A percentile compares a stretch with the other conserved stretches of the same genome.
These are phyloP conservation scores for Crenichthys baileyi DNA, from an alignment of 2,797 vertebrate genomes.

Conservation along the genomic window DNA sequence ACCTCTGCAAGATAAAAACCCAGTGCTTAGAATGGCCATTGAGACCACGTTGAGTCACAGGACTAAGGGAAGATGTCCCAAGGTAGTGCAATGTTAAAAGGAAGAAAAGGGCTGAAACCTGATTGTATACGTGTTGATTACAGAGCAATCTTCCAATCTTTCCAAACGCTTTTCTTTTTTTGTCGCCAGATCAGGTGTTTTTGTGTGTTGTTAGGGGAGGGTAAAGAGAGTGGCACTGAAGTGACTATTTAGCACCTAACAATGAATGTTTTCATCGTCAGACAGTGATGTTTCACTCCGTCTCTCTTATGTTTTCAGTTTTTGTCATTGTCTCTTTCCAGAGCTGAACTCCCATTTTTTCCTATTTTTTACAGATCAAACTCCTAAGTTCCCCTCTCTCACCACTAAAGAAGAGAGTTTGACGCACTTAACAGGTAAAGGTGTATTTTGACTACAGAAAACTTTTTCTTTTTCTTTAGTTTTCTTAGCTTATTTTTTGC, in stretches of 20 bases:
- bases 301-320: neutral
- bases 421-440: neutral
- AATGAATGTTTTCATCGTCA: conserved; percentile 69
- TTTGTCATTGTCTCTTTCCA: conserved; percentile 22
- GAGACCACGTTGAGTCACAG: conserved; percentile 72
- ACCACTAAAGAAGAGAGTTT: conserved; percentile 5
- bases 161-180: conserved; percentile 77
- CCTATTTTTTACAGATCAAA: neutral
- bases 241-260: conserved; percentile 68
- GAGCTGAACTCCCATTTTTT: conserved; percentile 2
- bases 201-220: conserved; percentile 53
- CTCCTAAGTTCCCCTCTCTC: conserved; percentile 31
- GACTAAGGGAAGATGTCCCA: conserved; percentile 74
- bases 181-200: conserved; percentile 65
- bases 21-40: conserved; percentile 62
- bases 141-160: conserved; percentile 82
- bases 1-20: conserved; percentile 71
- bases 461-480: neutral
- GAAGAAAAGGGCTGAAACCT: conserved; percentile 73
- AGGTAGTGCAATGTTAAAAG: conserved; percentile 68
- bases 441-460: neutral
- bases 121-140: conserved; percentile 80
- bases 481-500: neutral
- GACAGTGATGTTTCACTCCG: conserved; percentile 45
- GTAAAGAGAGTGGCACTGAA: conserved; percentile 49